A percentile compares a stretch with the other conserved stretches of the same genome.
phyloP scores from a whole-genome alignment of 2,797 vertebrate species.

The Typhlichthys eigenmanni region DNA sequence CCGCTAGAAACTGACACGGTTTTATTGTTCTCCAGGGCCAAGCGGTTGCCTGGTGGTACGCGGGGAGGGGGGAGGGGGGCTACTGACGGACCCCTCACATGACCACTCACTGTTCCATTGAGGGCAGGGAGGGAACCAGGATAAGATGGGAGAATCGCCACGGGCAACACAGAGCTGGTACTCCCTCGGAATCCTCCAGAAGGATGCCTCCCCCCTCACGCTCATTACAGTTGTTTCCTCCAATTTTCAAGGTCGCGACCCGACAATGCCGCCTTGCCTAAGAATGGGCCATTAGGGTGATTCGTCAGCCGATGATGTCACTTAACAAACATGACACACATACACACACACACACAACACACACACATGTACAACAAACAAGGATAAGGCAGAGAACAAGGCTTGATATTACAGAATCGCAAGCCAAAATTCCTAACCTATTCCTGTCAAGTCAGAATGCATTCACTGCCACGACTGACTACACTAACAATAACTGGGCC shows the following conservation, averaged over 20 bases:
- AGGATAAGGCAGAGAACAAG: constrained; percentile 5
- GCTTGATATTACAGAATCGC: background rate
- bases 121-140: constrained; percentile 31
- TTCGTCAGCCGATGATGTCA: constrained; percentile 70
- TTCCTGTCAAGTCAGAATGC: constrained; percentile 11
- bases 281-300: constrained; percentile 61
- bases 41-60: constrained; percentile 36
- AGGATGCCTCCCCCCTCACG: constrained; percentile 69
- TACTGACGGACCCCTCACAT: background rate
- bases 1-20: constrained; percentile 86
- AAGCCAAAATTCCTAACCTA: background rate
- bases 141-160: constrained; percentile 42
- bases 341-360: constrained; percentile 2
- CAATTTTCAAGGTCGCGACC: constrained; percentile 70
- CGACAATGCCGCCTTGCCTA: constrained; percentile 54
- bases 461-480: constrained; percentile 13
- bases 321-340: constrained; percentile 50
- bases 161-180: constrained; percentile 64
- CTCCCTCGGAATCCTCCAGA: constrained; percentile 52
- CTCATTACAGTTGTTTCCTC: constrained; percentile 66
- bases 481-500: too few relatives aligned
- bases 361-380: background rate
- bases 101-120: constrained; percentile 39
- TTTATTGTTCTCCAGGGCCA: constrained; percentile 75
- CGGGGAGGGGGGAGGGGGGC: constrained; percentile 10